A percentile compares a stretch with the other conserved stretches of the same genome.
Conservation (phyloP, 2,888 invertebrate genomes). For the Glyphotaelius pellucidus region DNA sequence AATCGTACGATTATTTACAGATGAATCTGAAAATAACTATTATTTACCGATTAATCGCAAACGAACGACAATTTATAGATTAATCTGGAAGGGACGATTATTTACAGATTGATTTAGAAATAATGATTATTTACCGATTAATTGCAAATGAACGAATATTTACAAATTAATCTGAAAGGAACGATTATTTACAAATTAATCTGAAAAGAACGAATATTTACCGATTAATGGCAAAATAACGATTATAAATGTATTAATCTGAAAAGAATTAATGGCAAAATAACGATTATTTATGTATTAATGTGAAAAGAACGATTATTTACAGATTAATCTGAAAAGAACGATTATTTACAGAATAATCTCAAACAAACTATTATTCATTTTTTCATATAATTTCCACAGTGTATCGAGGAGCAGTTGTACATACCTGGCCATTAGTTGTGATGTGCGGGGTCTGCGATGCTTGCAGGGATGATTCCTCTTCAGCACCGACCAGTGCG, state of each 20-base stretch:
- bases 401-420: background rate
- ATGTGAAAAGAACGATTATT: no score
- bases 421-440: background rate
- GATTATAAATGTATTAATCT: background rate
- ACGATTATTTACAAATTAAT: no score
- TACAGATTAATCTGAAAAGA: background rate
- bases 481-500: conserved; percentile 68
- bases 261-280: no score
- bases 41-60: background rate
- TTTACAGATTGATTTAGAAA: background rate
- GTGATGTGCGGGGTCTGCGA: background rate
- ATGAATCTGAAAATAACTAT: no score
- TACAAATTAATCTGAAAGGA: background rate
- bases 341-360: no score
- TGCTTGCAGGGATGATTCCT: background rate
- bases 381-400: background rate
- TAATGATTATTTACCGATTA: background rate
- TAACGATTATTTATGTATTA: background rate
- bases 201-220: no score
- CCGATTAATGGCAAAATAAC: background rate
- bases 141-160: background rate
- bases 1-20: no score
- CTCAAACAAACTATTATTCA: background rate
- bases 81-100: background rate
- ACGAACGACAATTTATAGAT: background rate